Percentiles rank a stretch among this genome's conserved stretches.
Conservation (phyloP, 2,888 invertebrate genomes). For the Papilio demoleus region DNA sequence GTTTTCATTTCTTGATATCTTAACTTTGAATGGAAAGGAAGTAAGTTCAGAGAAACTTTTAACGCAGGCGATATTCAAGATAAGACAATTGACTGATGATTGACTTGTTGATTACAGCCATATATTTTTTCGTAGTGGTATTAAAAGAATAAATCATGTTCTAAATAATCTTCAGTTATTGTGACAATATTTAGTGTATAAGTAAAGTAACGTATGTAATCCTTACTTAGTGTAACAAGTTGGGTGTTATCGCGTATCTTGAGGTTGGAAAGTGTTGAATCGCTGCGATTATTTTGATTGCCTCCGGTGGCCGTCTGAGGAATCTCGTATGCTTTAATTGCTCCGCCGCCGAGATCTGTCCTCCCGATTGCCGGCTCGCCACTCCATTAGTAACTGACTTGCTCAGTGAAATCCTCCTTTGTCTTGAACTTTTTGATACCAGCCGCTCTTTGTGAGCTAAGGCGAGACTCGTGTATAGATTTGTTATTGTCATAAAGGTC, state of each 20-base stretch:
- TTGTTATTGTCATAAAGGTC: conserved; percentile 42
- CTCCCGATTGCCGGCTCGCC: conserved; percentile 52
- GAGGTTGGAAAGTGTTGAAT: conserved; percentile 77
- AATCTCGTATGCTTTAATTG: conserved; percentile 73
- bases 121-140: too few relatives aligned
- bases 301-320: conserved; percentile 66
- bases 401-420: conserved; percentile 60
- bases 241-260: conserved; percentile 65
- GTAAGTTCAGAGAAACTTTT: too few relatives aligned
- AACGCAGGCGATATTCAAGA: too few relatives aligned
- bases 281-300: conserved; percentile 72
- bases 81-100: too few relatives aligned
- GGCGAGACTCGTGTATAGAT: conserved; percentile 57
- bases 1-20: too few relatives aligned
- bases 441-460: conserved; percentile 53
- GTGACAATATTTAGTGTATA: neutral
- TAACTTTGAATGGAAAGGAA: too few relatives aligned
- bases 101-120: neutral
- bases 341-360: conserved; percentile 56
- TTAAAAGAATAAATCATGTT: neutral
- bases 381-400: conserved; percentile 74
- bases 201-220: conserved; percentile 21
- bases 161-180: neutral
- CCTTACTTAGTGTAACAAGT: conserved; percentile 31
- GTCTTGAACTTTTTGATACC: conserved; percentile 54